phyloP scores from a whole-genome alignment of 1,140 invertebrate species.

The Orchestia grillus region DNA sequence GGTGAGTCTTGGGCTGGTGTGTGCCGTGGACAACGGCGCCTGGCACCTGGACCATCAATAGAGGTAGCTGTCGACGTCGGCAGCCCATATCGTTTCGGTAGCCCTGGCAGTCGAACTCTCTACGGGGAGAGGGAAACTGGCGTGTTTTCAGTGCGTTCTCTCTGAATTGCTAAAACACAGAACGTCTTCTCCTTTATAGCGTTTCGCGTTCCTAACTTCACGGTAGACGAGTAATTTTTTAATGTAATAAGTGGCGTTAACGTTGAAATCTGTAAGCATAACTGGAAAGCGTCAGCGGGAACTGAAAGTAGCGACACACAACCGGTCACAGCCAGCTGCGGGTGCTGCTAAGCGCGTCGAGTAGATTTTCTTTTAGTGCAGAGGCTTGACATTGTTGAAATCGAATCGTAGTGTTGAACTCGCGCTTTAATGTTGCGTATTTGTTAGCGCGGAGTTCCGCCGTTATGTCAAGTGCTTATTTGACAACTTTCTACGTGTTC shows the following conservation, averaged over 20 bases:
- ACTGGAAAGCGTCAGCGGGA: neutral
- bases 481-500: neutral
- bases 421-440: neutral
- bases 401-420: neutral
- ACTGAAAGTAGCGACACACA: no score
- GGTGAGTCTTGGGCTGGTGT: slow-evolving; percentile 70
- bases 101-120: neutral
- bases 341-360: neutral
- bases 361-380: neutral
- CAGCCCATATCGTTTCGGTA: neutral
- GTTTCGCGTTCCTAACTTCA: neutral
- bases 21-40: no score
- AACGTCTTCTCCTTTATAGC: neutral
- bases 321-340: no score
- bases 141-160: neutral
- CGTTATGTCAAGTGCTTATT: neutral
- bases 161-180: neutral
- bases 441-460: no score
- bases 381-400: neutral
- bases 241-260: neutral
- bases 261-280: neutral
- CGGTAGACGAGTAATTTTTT: neutral
- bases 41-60: neutral
- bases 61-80: neutral
- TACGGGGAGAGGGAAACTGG: no score